phyloP scores from a whole-genome alignment of 2,797 vertebrate genomes.

The Schizothorax lantsangensis region DNA sequence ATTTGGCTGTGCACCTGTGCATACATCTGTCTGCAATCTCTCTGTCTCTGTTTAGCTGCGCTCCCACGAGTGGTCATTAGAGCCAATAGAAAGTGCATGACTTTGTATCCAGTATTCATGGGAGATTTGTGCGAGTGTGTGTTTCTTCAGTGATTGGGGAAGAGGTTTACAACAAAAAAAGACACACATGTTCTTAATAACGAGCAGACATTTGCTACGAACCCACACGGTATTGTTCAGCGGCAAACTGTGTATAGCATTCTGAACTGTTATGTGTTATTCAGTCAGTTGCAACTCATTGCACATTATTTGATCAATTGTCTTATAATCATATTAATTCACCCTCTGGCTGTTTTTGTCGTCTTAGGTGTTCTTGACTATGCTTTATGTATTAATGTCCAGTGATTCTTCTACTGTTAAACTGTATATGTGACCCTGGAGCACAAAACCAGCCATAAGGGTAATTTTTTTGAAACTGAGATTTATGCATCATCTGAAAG shows the following conservation, averaged over 20 bases:
- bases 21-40: constrained; percentile 79
- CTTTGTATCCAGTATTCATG: constrained; percentile 67
- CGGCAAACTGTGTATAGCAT: neutral
- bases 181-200: constrained; percentile 38
- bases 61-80: constrained; percentile 85
- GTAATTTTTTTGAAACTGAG: too few species aligned
- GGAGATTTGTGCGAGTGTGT: constrained; percentile 62
- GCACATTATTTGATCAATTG: neutral
- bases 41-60: constrained; percentile 68
- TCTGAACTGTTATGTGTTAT: neutral
- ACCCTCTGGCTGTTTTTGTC: neutral
- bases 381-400: neutral
- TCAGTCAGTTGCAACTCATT: neutral
- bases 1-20: constrained; percentile 83
- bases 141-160: constrained; percentile 41
- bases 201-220: constrained; percentile 16
- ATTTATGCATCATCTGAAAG: too few species aligned
- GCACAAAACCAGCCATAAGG: too few species aligned
- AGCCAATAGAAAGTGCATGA: constrained; percentile 57
- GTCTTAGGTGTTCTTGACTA: neutral
- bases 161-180: constrained; percentile 26
- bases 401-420: neutral
- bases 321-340: neutral
- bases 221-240: neutral
- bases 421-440: too few species aligned